Conservation (phyloP, 2,113 vertebrate genomes). For the Genyomyrus donnyi region DNA sequence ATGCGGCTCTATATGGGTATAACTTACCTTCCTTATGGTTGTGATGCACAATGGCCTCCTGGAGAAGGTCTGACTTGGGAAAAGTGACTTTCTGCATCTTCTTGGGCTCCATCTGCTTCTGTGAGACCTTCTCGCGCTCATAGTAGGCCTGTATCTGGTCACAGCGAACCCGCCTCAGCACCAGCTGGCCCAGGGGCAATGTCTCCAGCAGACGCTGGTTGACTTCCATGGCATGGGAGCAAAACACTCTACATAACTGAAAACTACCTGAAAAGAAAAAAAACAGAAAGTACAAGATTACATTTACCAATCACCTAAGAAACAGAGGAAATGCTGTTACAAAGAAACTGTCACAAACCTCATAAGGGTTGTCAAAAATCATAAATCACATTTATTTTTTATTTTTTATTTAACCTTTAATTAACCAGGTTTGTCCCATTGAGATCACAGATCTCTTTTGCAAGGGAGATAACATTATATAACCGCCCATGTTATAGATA, state of each 20-base stretch:
- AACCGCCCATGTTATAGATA: background rate
- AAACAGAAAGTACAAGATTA: background rate
- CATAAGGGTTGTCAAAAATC: background rate
- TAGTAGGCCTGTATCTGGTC: slow-evolving; percentile 89
- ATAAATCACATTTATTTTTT: background rate
- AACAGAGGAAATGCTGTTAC: background rate
- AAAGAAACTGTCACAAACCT: background rate
- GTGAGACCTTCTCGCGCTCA: slow-evolving; percentile 75
- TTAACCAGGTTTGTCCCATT: too few relatives aligned
- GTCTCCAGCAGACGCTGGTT: slow-evolving; percentile 97
- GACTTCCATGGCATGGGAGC: slow-evolving; percentile 94
- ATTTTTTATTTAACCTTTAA: too few relatives aligned
- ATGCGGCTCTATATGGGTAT: background rate
- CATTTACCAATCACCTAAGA: background rate
- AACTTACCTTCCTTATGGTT: slow-evolving; percentile 84
- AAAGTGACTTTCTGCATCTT: slow-evolving; percentile 70
- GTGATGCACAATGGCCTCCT: slow-evolving; percentile 76
- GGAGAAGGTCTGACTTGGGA: slow-evolving; percentile 60
- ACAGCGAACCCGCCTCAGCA: slow-evolving; percentile 85
- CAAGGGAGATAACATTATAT: background rate
- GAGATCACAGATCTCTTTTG: too few relatives aligned
- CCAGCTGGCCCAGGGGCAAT: slow-evolving; percentile 81
- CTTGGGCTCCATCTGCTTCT: slow-evolving; percentile 64
- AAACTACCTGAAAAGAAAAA: slow-evolving; percentile 73
- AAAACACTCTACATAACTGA: slow-evolving; percentile 93